Percentiles rank a stretch among this genome's conserved stretches.
phyloP scores from a whole-genome alignment of 2,113 vertebrate species.

The Vulpes vulpes region DNA sequence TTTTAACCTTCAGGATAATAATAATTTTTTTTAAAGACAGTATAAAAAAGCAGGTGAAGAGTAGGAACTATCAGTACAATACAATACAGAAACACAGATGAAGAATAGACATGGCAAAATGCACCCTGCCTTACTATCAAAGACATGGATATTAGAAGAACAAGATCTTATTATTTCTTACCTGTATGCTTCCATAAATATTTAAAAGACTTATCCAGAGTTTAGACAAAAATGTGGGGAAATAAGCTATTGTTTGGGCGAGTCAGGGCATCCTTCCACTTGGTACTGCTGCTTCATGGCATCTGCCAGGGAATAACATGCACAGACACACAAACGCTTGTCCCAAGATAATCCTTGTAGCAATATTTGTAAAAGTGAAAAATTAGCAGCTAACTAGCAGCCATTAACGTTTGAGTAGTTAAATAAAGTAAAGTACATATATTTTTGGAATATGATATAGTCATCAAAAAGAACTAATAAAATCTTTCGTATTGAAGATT shows the following conservation, averaged over 20 bases:
- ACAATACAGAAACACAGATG: neutral
- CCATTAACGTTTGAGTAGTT: neutral
- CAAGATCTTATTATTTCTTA: neutral
- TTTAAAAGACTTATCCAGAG: neutral
- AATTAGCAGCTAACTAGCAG: neutral
- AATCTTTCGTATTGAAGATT: neutral
- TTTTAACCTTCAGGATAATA: neutral
- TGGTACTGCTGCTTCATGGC: neutral
- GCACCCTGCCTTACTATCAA: neutral
- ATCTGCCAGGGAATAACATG: neutral
- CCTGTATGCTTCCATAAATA: neutral
- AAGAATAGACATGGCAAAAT: neutral
- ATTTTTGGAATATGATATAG: neutral
- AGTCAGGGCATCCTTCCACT: neutral
- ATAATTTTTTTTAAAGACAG: neutral
- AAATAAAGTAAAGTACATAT: neutral
- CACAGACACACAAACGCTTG: neutral
- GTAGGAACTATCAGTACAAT: neutral
- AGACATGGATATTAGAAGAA: neutral
- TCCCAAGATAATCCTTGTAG: neutral
- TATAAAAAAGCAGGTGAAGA: neutral
- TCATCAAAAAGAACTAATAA: neutral
- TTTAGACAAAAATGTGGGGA: neutral
- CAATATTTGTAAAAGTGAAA: neutral
- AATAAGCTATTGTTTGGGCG: neutral